These are phyloP conservation scores for Triplophysa tibetana DNA, from an alignment of 2,113 vertebrate genomes.

Conservation along the genomic window DNA sequence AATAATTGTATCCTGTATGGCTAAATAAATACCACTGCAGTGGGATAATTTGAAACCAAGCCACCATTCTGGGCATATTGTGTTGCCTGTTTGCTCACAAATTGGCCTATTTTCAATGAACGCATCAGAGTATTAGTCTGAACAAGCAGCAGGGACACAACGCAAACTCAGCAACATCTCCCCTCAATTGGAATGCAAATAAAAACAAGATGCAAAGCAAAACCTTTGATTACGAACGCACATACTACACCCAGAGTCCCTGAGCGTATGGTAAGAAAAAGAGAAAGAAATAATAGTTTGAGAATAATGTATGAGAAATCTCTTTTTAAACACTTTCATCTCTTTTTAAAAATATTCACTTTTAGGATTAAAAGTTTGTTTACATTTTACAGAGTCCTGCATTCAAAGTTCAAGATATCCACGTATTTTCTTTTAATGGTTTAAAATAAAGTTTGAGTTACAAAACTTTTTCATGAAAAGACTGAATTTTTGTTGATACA, in stretches of 20 bases:
- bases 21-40: conserved; percentile 67
- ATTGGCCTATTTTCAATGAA: conserved; percentile 74
- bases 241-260: conserved; percentile 68
- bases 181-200: conserved; percentile 75
- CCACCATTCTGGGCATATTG: conserved; percentile 61
- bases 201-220: conserved; percentile 74
- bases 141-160: conserved; percentile 58
- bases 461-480: background rate
- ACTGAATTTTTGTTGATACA: no score
- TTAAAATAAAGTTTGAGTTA: background rate
- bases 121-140: conserved; percentile 65
- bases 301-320: background rate
- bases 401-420: background rate
- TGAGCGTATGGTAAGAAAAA: conserved; percentile 53
- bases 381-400: no score
- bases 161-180: conserved; percentile 73
- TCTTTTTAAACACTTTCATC: background rate
- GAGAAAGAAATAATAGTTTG: background rate
- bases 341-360: background rate
- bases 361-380: background rate
- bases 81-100: conserved; percentile 78
- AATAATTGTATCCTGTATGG: conserved; percentile 61
- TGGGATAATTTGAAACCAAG: conserved; percentile 60
- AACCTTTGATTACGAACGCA: conserved; percentile 66
- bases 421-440: background rate